Evolutionary conservation across 2,888 invertebrate genomes (phyloP), one percentile per base, ranked within the genome.

Genomic region (Drosophila acutilabella): DNA sequence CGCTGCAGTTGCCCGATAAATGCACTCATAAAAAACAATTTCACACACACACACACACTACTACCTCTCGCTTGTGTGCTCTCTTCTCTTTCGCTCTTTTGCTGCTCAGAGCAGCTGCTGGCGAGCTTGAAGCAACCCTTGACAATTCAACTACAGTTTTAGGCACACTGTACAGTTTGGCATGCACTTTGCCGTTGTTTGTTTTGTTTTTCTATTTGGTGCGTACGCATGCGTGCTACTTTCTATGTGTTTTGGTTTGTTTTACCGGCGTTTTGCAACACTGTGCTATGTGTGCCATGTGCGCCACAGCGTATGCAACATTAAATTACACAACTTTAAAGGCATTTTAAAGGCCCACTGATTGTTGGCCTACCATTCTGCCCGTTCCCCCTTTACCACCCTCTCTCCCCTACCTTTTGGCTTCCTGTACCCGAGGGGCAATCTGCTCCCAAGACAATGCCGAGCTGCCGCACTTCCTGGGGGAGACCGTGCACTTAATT

Each of bases 281-380:
- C 81, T 80, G n/a, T 41, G 26, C 23, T 44, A 64, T 68, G 36
- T 69, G 68, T 68, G 79, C 71, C 85, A 81, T 73, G 85, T 84
- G 80, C 76, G 64, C 76, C 64, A 52, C 40, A 41, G 47, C 58
- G 59, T 56, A 64, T 75, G 73, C 73, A 69, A 47, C 64, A 69
- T 18, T 13, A 42, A 59, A 47, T 41, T 40, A n/a, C 44, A 14
- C 14, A 13, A 14, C 71, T 45, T 65, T 62, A 62, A 59, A 60
- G 56, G 47, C 56, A 42, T 30, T 64, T 73, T 53, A 68, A 68
- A 68, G 53, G 8, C 23, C 1, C 8, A 14, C 30, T 30, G 30
- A 7, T n/a, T 26, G 13, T 30, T 30, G 30, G 30, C 30, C 30
- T 30, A 8, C 8, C 30, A 6, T 30, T 30, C 30, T 30, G 30